Percentiles rank a stretch among this genome's conserved stretches.
These are phyloP conservation scores for Cabera pusaria DNA, from an alignment of 2,888 invertebrate genomes.

Conservation along the genomic window DNA sequence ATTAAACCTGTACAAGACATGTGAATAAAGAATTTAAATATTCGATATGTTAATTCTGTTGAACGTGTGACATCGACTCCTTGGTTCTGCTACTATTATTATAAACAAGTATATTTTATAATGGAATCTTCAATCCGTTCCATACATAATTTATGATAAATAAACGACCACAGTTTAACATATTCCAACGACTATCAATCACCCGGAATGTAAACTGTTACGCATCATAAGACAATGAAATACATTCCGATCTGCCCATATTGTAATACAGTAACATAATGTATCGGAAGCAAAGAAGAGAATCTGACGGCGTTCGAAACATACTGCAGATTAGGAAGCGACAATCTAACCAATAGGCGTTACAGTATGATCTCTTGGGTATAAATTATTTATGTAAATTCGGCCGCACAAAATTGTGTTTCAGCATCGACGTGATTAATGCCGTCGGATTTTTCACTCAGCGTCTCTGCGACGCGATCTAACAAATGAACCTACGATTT, in stretches of 20 bases:
- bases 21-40: slow-evolving; percentile 29
- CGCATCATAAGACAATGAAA: slow-evolving; percentile 29
- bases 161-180: slow-evolving; percentile 26
- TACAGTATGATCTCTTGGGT: slow-evolving; percentile 55
- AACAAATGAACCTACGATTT: slow-evolving; percentile 71
- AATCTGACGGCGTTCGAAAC: slow-evolving; percentile 44
- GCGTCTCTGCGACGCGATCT: slow-evolving; percentile 67
- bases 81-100: slow-evolving; percentile 4
- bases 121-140: slow-evolving; percentile 13
- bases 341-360: slow-evolving; percentile 32
- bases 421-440: slow-evolving; percentile 77
- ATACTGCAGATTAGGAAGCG: slow-evolving; percentile 55
- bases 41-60: slow-evolving; percentile 17
- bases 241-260: slow-evolving; percentile 33
- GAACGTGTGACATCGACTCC: slow-evolving; percentile 13
- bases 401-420: slow-evolving; percentile 74
- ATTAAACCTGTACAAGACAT: slow-evolving; percentile 34
- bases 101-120: slow-evolving; percentile 14
- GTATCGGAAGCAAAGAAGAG: slow-evolving; percentile 48
- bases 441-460: slow-evolving; percentile 75
- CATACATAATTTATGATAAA: slow-evolving; percentile 22
- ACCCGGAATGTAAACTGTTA: slow-evolving; percentile 22
- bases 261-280: slow-evolving; percentile 22
- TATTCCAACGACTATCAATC: slow-evolving; percentile 27
- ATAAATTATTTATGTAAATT: slow-evolving; percentile 81